phyloP scores from a whole-genome alignment of 2,797 vertebrate genomes.

The Simalia tracyae region DNA sequence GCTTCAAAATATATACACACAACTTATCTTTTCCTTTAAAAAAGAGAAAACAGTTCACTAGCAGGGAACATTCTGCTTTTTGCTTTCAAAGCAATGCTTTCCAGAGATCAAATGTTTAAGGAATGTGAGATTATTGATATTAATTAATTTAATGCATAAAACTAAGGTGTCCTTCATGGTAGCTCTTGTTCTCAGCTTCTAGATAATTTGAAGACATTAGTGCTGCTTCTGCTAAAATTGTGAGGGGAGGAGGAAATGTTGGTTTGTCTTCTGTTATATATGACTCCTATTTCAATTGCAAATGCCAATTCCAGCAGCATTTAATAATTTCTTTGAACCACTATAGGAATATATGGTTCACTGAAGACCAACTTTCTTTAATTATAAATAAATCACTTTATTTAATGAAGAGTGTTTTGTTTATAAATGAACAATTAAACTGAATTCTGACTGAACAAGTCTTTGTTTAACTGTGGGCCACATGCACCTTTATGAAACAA shows the following conservation, averaged over 20 bases:
- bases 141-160: conserved; percentile 22
- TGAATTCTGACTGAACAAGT: conserved; percentile 21
- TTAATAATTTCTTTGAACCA: background rate
- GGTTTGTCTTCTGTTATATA: no score
- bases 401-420: background rate
- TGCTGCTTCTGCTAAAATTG: background rate
- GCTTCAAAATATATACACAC: background rate
- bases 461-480: background rate
- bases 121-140: conserved; percentile 14
- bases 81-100: background rate
- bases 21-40: background rate
- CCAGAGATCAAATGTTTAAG: conserved; percentile 27
- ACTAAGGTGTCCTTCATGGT: background rate
- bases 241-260: background rate
- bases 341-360: background rate
- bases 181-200: background rate
- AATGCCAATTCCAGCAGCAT: background rate
- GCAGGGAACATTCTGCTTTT: rapidly evolving
- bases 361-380: background rate
- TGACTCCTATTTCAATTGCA: background rate
- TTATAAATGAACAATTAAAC: background rate
- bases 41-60: background rate
- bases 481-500: background rate
- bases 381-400: background rate
- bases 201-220: conserved; percentile 32